Percentiles rank a stretch among this genome's conserved stretches.
phyloP scores from a whole-genome alignment of 2,113 vertebrate genomes.

The Dolichallabes microphthalmus region DNA sequence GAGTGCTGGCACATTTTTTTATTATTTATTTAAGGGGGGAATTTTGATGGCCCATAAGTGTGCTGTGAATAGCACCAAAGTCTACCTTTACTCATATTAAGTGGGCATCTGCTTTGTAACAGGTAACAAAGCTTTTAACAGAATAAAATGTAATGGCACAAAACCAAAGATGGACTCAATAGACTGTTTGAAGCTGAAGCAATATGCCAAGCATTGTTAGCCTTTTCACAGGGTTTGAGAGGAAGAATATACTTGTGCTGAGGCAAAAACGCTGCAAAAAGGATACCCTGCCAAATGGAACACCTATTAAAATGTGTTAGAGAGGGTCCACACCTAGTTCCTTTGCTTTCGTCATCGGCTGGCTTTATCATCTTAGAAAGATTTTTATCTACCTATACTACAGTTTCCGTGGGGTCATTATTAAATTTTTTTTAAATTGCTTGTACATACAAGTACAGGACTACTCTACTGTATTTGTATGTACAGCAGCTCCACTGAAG shows the following conservation, averaged over 20 bases:
- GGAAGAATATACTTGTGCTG: constrained; percentile 29
- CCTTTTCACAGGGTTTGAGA: constrained; percentile 35
- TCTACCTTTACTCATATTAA: constrained; percentile 3
- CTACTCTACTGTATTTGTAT: too few relatives aligned
- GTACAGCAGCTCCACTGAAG: background rate
- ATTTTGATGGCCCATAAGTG: background rate
- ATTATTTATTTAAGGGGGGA: background rate
- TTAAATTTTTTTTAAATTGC: background rate
- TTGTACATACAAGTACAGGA: background rate
- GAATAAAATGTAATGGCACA: constrained; percentile 13
- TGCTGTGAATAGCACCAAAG: background rate
- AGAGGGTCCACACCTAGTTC: constrained; percentile 21
- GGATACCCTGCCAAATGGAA: constrained; percentile 45
- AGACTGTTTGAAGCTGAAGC: constrained; percentile 31
- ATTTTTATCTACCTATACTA: background rate
- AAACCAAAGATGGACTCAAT: background rate
- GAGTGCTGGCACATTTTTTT: background rate
- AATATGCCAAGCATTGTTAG: constrained; percentile 19
- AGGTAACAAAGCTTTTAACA: constrained; percentile 20
- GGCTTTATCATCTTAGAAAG: constrained; percentile 36
- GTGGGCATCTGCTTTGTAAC: constrained; percentile 17
- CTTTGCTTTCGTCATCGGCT: constrained; percentile 31
- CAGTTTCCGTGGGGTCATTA: background rate
- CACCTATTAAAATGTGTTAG: constrained; percentile 52
- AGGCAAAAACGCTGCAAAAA: constrained; percentile 43